These are phyloP conservation scores for Danio aesculapii DNA, from an alignment of 2,797 vertebrate species.

Conservation along the genomic window DNA sequence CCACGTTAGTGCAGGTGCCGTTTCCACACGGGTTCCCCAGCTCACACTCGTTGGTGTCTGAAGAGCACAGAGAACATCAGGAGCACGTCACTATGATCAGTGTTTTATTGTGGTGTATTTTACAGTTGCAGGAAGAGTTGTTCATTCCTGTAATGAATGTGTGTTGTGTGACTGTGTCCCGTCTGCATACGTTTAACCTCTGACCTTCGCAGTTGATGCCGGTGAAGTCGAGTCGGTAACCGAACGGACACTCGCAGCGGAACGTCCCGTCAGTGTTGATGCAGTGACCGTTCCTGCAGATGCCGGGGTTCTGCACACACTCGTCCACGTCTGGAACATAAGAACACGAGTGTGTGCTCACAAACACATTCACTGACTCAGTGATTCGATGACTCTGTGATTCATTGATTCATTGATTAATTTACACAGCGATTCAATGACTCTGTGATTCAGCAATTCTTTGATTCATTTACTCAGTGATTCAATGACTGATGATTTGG, in stretches of 20 bases:
- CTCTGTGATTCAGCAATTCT: no score
- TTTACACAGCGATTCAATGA: no score
- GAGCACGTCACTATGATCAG: no score
- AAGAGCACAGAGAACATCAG: not conserved
- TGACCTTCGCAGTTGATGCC: constrained; percentile 88
- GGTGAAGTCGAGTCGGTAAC: constrained; percentile 83
- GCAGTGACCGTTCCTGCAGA: constrained; percentile 92
- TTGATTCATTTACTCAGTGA: no score
- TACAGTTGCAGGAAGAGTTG: no score
- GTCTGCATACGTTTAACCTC: constrained; percentile 40
- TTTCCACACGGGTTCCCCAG: constrained; percentile 94
- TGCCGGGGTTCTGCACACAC: constrained; percentile 85
- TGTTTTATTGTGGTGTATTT: no score
- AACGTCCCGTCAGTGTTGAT: constrained; percentile 98
- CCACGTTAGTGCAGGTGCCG: constrained; percentile 95
- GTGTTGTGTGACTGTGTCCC: not conserved
- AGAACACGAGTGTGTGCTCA: not conserved
- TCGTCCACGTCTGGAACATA: constrained; percentile 89
- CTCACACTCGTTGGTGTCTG: constrained; percentile 94
- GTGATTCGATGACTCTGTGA: no score
- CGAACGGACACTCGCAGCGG: constrained; percentile 95
- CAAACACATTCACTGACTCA: no score
- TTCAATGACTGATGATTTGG: no score
- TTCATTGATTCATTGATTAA: no score
- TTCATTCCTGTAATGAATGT: no score